A percentile compares a stretch with the other conserved stretches of the same genome.
These are phyloP conservation scores for Montipora efflorescens DNA, from an alignment of 64 coral and sea anemone genomes.

Conservation along the genomic window DNA sequence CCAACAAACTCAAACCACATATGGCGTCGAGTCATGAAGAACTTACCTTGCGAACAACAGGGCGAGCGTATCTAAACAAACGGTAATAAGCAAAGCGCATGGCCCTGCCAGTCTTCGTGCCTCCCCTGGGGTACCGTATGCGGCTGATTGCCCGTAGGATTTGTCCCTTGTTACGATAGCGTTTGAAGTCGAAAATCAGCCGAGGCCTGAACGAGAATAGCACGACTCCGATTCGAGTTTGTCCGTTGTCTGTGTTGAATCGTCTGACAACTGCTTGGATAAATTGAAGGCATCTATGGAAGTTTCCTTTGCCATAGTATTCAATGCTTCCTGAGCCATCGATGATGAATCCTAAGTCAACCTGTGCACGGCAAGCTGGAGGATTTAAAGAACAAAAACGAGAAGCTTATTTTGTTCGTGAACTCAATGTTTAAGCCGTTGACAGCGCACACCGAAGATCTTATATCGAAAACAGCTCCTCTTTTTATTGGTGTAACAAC, in stretches of 20 bases:
- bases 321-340: conserved; percentile 71
- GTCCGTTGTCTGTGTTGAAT: conserved; percentile 44
- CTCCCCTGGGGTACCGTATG: conserved; percentile 70
- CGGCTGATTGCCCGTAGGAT: conserved; percentile 4
- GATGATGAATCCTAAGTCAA: conserved; percentile 64
- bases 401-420: neutral
- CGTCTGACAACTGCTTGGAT: conserved; percentile 21
- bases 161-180: conserved; percentile 14
- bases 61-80: conserved; percentile 26
- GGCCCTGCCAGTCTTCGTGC: conserved; percentile 46
- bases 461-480: no score
- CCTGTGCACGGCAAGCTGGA: conserved; percentile 60
- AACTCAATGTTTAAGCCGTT: no score
- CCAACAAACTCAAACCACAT: no score
- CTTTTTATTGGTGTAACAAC: no score
- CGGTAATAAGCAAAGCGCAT: conserved; percentile 28
- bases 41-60: neutral
- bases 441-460: no score
- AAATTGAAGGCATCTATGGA: conserved; percentile 50
- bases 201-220: conserved; percentile 39
- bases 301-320: conserved; percentile 49
- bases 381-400: neutral
- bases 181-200: conserved; percentile 58
- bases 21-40: no score
- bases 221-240: conserved; percentile 57